These are phyloP conservation scores for Bubo bubo DNA, from an alignment of 2,113 vertebrate species.

Conservation along the genomic window DNA sequence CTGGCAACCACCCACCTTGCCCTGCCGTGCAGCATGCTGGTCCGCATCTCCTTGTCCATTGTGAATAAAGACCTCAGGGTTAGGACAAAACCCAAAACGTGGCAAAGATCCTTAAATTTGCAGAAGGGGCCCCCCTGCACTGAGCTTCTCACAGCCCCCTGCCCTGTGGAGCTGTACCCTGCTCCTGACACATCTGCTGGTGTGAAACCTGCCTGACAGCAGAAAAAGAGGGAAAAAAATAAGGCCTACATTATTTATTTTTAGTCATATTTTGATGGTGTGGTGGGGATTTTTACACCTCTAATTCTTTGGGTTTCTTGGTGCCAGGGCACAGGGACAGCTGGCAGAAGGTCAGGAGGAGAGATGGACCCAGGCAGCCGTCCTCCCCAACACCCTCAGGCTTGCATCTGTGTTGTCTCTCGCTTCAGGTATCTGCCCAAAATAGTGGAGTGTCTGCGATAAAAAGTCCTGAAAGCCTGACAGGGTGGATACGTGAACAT, in stretches of 20 bases:
- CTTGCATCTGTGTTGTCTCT: neutral
- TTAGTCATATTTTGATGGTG: neutral
- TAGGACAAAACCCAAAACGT: neutral
- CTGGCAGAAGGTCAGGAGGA: neutral
- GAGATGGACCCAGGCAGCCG: neutral
- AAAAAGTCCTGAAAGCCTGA: neutral
- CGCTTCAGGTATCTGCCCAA: neutral
- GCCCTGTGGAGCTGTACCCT: neutral
- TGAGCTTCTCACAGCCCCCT: neutral
- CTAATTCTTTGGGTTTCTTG: neutral
- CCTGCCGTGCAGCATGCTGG: fast-evolving
- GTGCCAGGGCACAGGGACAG: neutral
- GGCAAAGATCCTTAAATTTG: neutral
- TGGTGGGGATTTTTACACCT: neutral
- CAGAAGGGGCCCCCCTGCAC: neutral
- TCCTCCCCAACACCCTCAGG: no score
- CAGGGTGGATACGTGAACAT: neutral
- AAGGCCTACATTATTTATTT: neutral
- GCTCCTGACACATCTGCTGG: fast-evolving
- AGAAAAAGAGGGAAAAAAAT: neutral
- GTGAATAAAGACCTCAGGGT: neutral
- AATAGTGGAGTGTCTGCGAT: neutral
- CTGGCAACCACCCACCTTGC: neutral
- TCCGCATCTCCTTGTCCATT: no score
- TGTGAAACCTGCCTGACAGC: neutral